These are phyloP conservation scores for Balearica regulorum DNA, from an alignment of 2,797 vertebrate genomes.

Conservation along the genomic window DNA sequence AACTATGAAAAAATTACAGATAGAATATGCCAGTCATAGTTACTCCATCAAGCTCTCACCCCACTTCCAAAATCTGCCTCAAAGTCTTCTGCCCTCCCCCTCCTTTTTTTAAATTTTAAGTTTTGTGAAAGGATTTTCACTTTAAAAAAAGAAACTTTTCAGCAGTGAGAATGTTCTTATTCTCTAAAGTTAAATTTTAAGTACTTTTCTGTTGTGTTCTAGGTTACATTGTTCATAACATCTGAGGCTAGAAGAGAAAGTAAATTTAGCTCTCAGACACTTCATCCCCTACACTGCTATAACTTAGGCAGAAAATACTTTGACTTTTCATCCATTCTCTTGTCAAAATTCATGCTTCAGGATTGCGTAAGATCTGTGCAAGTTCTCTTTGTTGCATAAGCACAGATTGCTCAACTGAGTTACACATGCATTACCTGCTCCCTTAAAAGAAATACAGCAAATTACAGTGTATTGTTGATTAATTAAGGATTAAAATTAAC, in stretches of 20 bases:
- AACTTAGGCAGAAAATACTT: neutral
- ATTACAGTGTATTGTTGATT: neutral
- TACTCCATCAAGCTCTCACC: neutral
- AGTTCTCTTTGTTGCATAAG: neutral
- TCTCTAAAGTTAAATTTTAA: neutral
- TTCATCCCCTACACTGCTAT: neutral
- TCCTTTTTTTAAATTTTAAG: neutral
- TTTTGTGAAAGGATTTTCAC: neutral
- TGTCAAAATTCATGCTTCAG: neutral
- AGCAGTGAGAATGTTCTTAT: neutral
- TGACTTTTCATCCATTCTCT: neutral
- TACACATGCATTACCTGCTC: neutral
- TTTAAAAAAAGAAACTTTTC: neutral
- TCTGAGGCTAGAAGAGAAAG: neutral
- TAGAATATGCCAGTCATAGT: neutral
- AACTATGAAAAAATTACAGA: neutral
- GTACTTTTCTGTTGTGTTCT: neutral
- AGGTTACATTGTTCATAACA: neutral
- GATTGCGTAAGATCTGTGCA: neutral
- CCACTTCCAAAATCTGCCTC: neutral
- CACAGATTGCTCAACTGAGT: neutral
- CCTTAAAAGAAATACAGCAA: neutral
- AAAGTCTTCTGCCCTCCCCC: neutral
- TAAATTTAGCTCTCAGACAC: neutral
- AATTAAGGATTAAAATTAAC: slow-evolving; percentile 67